phyloP scores from a whole-genome alignment of 23 tunicate species.

The Phallusia fumigata region DNA sequence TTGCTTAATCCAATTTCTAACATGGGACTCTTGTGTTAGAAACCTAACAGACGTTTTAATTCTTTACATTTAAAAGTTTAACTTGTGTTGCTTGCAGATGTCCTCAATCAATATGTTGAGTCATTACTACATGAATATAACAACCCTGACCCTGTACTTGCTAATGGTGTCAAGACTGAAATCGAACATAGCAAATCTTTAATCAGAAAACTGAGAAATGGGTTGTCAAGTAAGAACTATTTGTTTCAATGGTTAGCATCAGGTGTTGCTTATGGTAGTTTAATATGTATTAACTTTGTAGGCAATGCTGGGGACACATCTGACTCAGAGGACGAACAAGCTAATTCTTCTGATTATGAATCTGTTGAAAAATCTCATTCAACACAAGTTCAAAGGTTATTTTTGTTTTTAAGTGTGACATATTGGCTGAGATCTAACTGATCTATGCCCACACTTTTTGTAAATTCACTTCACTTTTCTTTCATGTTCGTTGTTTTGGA shows the following conservation, averaged over 20 bases:
- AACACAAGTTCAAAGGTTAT: slow-evolving; percentile 22
- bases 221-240: slow-evolving; percentile 26
- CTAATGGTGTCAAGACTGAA: slow-evolving; percentile 47
- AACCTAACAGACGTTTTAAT: no score
- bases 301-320: background rate
- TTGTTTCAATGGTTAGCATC: no score
- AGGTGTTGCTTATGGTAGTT: background rate
- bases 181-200: slow-evolving; percentile 56
- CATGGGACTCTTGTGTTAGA: no score
- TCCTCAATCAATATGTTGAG: slow-evolving; percentile 50
- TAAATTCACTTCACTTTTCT: background rate
- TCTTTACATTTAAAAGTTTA: no score
- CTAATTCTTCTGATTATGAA: background rate
- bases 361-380: slow-evolving; percentile 20
- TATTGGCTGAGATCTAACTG: no score
- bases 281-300: background rate
- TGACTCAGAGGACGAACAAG: slow-evolving; percentile 6
- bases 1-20: no score
- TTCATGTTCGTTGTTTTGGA: background rate
- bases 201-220: slow-evolving; percentile 32
- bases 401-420: slow-evolving; percentile 1
- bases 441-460: no score
- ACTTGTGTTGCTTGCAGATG: slow-evolving; percentile 37
- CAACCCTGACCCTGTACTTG: slow-evolving; percentile 41
- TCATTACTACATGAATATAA: slow-evolving; percentile 40